Evolutionary conservation across 2,113 vertebrate species (phyloP), one percentile per base, ranked within the genome.

Genomic region (Callaeas wilsoni): DNA sequence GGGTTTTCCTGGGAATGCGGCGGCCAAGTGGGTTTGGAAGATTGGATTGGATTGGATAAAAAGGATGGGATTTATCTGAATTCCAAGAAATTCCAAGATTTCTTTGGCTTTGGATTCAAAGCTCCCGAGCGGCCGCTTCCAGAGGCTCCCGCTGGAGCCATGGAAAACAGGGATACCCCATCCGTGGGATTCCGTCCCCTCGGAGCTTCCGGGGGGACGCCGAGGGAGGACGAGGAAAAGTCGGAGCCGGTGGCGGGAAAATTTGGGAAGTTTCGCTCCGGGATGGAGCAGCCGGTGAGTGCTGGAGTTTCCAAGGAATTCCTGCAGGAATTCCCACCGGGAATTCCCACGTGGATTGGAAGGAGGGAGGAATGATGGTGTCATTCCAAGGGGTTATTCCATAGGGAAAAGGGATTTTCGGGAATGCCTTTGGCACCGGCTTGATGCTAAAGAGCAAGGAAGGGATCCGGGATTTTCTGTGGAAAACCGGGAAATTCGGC

Each of bases 391-490:
- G 1, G 23, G 35, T n/a, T 26, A 33, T 78, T 78, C 75, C 59
- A 3, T 10, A 7, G 75, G 46, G 46, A 52, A 60, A 60, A 39
- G 59, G 59, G 59, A 29, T 62, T 62, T 39, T 39, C 1, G 35
- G 59, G 59, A 60, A 39, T 27, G 55, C 17, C 10, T 55, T 5
- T n/a, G n/a, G n/a, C n/a, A n/a, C n/a, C n/a, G n/a, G n/a, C n/a
- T n/a, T n/a, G n/a, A n/a, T n/a, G n/a, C 22, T 6, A 4, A 27
- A 6, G 35, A 17, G 13, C 17, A 33, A 5, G 0, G 5, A 13
- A 13, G 0, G 0, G 6, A 78, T 41, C 18, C 0, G 4, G 47
- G 47, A 52, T 10, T 20, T 50, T 63, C 57, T 23, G 5, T 27
- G 35, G 57, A 41, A 50, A 62, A 41, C 7, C 2, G 2, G 29